These are phyloP conservation scores for Knipowitschia caucasica DNA, from an alignment of 2,797 vertebrate genomes.

Conservation along the genomic window DNA sequence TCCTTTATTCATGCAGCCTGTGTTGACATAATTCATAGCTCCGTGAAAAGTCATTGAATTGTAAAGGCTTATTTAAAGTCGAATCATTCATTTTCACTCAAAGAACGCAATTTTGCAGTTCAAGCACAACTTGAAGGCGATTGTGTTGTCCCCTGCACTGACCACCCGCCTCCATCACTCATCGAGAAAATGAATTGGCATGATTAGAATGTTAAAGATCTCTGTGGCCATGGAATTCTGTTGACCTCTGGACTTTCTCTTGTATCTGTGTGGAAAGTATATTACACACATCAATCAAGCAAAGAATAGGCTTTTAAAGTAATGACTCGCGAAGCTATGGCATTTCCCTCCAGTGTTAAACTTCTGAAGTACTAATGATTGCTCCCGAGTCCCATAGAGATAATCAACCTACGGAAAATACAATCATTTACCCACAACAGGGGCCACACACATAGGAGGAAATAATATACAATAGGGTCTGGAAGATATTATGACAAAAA, in stretches of 20 bases:
- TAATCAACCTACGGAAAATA: background rate
- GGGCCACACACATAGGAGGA: background rate
- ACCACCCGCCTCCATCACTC: background rate
- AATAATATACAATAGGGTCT: background rate
- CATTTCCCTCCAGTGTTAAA: background rate
- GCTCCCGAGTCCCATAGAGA: constrained; percentile 3
- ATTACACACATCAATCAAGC: background rate
- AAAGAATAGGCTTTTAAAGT: background rate
- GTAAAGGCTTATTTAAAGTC: too few species aligned
- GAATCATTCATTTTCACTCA: too few species aligned
- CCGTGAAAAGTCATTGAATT: too few species aligned
- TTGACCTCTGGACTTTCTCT: background rate
- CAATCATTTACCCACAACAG: background rate
- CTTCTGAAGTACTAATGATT: background rate
- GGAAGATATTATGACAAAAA: background rate
- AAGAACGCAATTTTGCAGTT: too few species aligned
- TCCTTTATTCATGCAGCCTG: too few species aligned
- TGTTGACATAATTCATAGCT: too few species aligned
- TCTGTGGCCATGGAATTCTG: background rate
- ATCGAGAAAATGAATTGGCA: background rate
- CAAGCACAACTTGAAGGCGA: background rate
- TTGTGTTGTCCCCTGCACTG: background rate
- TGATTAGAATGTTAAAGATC: background rate
- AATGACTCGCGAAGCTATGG: background rate
- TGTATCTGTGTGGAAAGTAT: background rate